Base-by-base conservation (phyloP, 1,140 invertebrate species). In the Ruditapes philippinarum region DNA sequence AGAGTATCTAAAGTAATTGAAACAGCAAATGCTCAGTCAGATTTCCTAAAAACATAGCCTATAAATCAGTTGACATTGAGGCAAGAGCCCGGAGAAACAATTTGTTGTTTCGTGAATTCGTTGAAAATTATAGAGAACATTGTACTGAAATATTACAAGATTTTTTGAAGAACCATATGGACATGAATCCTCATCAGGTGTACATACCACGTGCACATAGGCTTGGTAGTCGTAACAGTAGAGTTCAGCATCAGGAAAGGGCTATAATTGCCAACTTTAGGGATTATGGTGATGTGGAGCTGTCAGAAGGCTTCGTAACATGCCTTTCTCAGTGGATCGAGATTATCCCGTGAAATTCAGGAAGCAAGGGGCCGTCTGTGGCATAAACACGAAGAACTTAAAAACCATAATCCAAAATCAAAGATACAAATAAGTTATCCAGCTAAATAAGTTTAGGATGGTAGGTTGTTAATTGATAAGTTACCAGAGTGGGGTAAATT, bases 21-120 rank as follows among this genome's bases (percentile, higher is more conserved):
- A n/a, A n/a, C n/a, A n/a, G n/a, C n/a, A n/a, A n/a, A n/a, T n/a
- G n/a, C n/a, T n/a, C n/a, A n/a, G n/a, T n/a, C n/a, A n/a, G n/a
- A n/a, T n/a, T n/a, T n/a, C n/a, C n/a, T n/a, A n/a, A n/a, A n/a
- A n/a, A n/a, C n/a, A n/a, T n/a, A n/a, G n/a, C n/a, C n/a, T n/a
- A n/a, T n/a, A n/a, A n/a, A n/a, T n/a, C n/a, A n/a, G 51, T 54
- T 54, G 51, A 54, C 51, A 54, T 54, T 54, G 51, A 54, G n/a
- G 51, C 51, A 12, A 54, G 51, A 54, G 12, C 51, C n/a, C 51
- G 51, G 51, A 54, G n/a, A 54, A 54, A 54, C 51, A 54, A 54
- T n/a, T n/a, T 54, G 51, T 14, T 54, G n/a, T 54, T 54, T 54
- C n/a, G 51, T 12, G 51, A n/a, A 12, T 54, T 54, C 51, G 51